Conservation (phyloP, 2,888 invertebrate genomes). For the Eupeodes latifasciatus region DNA sequence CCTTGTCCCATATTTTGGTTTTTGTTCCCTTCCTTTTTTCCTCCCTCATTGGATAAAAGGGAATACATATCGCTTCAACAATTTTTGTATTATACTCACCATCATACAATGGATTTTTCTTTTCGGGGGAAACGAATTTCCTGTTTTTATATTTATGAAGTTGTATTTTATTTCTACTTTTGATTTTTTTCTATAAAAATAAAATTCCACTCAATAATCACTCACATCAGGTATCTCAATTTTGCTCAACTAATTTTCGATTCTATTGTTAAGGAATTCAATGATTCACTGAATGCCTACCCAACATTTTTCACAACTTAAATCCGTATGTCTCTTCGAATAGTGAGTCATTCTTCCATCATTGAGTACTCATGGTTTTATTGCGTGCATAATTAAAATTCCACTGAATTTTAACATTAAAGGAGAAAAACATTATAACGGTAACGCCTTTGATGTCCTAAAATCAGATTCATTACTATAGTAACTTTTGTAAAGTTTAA, state of each 20-base stretch:
- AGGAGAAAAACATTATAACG: no score
- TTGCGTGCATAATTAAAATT: no score
- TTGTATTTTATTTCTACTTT: no score
- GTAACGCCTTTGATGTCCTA: no score
- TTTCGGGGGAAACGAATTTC: slow-evolving; percentile 32
- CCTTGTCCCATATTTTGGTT: slow-evolving; percentile 44
- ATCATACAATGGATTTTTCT: slow-evolving; percentile 4
- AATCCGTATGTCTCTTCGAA: neutral
- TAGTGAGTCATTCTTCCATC: no score
- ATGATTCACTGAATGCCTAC: neutral
- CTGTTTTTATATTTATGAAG: slow-evolving; percentile 41
- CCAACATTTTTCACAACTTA: neutral
- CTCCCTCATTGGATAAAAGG: slow-evolving; percentile 23
- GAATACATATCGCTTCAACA: slow-evolving; percentile 61
- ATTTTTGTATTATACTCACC: slow-evolving; percentile 40
- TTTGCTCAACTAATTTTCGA: neutral
- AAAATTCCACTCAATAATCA: neutral
- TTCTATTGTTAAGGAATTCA: neutral
- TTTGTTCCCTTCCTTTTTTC: slow-evolving; percentile 38
- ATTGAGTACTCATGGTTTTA: no score
- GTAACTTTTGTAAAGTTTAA: no score
- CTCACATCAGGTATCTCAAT: neutral
- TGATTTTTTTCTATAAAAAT: no score
- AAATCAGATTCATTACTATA: no score
- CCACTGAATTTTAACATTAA: no score